Conservation (phyloP, 2,113 vertebrate genomes). For the Steatornis caripensis region DNA sequence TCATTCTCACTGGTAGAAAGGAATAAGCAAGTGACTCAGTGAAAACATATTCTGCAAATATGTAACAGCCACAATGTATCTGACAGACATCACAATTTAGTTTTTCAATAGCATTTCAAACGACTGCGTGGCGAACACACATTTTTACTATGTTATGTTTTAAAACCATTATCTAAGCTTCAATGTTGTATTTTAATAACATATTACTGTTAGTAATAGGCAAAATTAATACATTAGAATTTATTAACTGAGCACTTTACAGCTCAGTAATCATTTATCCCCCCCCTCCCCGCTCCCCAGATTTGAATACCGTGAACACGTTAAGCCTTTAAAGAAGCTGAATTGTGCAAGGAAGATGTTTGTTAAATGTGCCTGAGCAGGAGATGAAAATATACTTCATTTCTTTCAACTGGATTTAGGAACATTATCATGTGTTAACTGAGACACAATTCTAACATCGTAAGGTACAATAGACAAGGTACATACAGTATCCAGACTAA, state of each 20-base stretch:
- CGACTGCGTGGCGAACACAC: background rate
- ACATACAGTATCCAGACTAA: conserved; percentile 98
- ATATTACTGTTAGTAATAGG: background rate
- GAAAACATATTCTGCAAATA: background rate
- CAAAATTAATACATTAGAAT: background rate
- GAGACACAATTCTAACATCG: background rate
- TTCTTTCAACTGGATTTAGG: background rate
- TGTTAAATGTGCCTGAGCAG: background rate
- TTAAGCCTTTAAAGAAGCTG: background rate
- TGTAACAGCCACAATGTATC: background rate
- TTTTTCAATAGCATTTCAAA: background rate
- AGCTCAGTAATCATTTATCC: background rate
- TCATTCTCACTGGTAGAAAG: conserved; percentile 87
- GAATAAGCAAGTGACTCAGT: background rate
- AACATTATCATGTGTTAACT: background rate
- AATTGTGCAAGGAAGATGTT: background rate
- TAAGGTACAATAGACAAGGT: background rate
- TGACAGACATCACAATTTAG: background rate
- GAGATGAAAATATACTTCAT: background rate
- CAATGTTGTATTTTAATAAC: background rate
- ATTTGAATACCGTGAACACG: background rate
- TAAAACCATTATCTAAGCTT: background rate
- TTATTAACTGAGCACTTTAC: background rate
- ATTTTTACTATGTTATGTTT: background rate
- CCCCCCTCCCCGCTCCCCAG: accelerated